phyloP scores from a whole-genome alignment of 2,888 invertebrate genomes.

The Dyspetes luteomarginatus region DNA sequence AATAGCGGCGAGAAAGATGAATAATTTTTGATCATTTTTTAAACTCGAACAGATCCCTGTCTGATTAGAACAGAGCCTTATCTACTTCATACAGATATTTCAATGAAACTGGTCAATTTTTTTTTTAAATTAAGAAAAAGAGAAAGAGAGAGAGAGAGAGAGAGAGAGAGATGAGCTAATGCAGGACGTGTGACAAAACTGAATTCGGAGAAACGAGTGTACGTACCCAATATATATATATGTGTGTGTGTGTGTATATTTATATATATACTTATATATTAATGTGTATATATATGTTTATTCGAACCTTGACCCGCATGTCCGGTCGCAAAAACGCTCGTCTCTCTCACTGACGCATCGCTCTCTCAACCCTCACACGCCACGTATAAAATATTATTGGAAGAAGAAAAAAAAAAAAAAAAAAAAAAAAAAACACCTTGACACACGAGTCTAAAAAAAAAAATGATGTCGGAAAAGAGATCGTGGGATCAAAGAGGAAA shows the following conservation, averaged over 20 bases:
- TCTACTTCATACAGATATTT: too few species aligned
- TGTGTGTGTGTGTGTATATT: constrained; percentile 38
- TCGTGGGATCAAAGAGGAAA: too few species aligned
- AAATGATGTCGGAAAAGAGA: too few species aligned
- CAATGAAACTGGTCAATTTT: too few species aligned
- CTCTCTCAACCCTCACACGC: background rate
- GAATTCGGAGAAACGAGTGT: constrained; percentile 70
- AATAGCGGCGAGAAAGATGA: too few species aligned
- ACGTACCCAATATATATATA: constrained; percentile 4
- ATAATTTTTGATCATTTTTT: too few species aligned
- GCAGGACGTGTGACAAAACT: constrained; percentile 48
- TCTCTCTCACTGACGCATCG: constrained; percentile 42
- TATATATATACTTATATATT: constrained; percentile 18
- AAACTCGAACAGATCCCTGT: too few species aligned
- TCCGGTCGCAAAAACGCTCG: constrained; percentile 57
- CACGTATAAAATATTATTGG: background rate
- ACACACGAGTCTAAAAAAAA: too few species aligned
- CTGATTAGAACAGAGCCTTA: too few species aligned
- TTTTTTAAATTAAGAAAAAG: too few species aligned
- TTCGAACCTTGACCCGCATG: constrained; percentile 77
- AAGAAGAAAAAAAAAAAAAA: constrained; percentile 1
- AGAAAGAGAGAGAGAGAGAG: background rate
- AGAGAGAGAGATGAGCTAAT: constrained; percentile 3
- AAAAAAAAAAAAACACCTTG: too few species aligned
- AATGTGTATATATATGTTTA: constrained; percentile 50